A percentile compares a stretch with the other conserved stretches of the same genome.
Evolutionary conservation across 2,113 vertebrate genomes (phyloP).

Genomic region (Phycodurus eques): DNA sequence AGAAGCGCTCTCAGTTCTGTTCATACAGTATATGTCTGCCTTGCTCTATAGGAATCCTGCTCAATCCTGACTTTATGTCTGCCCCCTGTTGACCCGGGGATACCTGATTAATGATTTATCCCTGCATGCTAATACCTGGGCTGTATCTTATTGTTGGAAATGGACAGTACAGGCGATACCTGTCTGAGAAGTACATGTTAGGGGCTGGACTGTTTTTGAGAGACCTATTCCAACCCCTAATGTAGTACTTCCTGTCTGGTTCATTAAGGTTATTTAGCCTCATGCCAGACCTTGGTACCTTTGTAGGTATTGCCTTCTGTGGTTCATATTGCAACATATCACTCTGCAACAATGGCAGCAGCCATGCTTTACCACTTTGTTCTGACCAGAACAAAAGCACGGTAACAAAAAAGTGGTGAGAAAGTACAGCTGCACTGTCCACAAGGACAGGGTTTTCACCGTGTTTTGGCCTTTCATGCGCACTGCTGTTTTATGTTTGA

Average conservation of each 20-base stretch:
- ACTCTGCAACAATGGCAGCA: not conserved
- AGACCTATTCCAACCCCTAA: conserved; percentile 23
- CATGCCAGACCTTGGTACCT: not conserved
- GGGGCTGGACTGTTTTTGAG: conserved; percentile 30
- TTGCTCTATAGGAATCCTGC: conserved; percentile 62
- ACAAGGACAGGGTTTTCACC: not conserved
- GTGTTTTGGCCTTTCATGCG: not conserved
- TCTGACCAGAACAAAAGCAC: not conserved
- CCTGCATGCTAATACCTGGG: conserved; percentile 65
- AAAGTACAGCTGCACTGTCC: not conserved
- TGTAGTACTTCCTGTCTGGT: conserved; percentile 11
- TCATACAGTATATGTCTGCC: conserved; percentile 66
- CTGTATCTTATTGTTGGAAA: conserved; percentile 47
- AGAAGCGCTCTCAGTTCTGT: conserved; percentile 55
- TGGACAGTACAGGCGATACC: conserved; percentile 31
- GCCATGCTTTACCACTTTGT: not conserved
- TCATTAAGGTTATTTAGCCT: not conserved
- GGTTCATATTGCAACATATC: not conserved
- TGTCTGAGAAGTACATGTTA: conserved; percentile 40
- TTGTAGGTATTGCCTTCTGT: not conserved
- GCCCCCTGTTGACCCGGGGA: conserved; percentile 61
- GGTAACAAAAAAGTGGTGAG: not conserved
- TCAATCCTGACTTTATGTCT: conserved; percentile 66
- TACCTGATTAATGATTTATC: conserved; percentile 66
- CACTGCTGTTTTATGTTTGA: not conserved